Evolutionary conservation across 2,888 invertebrate species (phyloP).

Genomic region (Luperina nickerlii): DNA sequence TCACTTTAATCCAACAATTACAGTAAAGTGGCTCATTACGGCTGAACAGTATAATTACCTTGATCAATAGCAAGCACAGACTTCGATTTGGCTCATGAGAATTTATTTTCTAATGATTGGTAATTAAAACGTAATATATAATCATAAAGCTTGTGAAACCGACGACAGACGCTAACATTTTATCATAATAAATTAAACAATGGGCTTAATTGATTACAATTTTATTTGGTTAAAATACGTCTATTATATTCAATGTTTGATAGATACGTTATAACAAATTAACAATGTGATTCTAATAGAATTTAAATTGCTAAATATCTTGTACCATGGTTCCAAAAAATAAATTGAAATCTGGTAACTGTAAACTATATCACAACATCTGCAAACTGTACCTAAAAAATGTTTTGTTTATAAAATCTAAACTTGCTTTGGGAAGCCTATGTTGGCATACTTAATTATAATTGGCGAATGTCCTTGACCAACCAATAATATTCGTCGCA

Average conservation of each 20-base stretch:
- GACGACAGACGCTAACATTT: constrained; percentile 4
- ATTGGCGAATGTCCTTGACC: constrained; percentile 59
- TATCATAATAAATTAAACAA: constrained; percentile 12
- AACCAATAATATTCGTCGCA: constrained; percentile 35
- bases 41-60: constrained; percentile 43
- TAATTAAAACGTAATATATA: constrained; percentile 35
- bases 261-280: neutral
- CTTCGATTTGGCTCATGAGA: constrained; percentile 26
- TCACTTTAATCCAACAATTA: constrained; percentile 29
- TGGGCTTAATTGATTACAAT: constrained; percentile 17
- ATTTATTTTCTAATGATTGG: constrained; percentile 47
- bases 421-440: neutral
- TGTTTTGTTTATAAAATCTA: neutral
- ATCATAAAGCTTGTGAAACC: constrained; percentile 43
- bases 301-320: neutral
- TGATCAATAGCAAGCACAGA: constrained; percentile 41
- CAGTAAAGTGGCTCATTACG: constrained; percentile 38
- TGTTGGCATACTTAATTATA: neutral
- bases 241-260: constrained; percentile 12
- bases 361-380: neutral
- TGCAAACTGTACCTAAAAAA: neutral
- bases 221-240: constrained; percentile 2
- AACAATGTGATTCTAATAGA: constrained; percentile 1
- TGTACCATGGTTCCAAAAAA: neutral
- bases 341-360: neutral